Evolutionary conservation across 2,113 vertebrate species (phyloP).

Genomic region (Nycticebus coucang): DNA sequence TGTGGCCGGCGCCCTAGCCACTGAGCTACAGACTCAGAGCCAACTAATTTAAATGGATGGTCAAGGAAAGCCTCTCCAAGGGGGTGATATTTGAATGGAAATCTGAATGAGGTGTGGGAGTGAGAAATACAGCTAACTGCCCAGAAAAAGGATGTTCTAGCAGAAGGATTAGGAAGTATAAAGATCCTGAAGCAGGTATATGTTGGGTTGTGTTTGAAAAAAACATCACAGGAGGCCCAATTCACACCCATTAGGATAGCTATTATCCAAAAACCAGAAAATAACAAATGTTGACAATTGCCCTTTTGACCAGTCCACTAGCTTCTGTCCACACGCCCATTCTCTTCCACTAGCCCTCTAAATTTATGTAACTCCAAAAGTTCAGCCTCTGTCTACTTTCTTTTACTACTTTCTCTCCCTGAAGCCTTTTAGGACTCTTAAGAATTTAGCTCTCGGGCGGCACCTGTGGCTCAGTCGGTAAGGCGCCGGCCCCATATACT

Average conservation of each 20-base stretch:
- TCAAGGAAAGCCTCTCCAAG: neutral
- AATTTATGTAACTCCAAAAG: fast-evolving
- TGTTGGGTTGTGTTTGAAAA: neutral
- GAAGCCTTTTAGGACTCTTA: too few species aligned
- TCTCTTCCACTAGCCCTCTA: too few species aligned
- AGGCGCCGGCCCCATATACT: too few species aligned
- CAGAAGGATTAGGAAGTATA: neutral
- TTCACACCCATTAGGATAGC: neutral
- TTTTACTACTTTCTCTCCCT: neutral
- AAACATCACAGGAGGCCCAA: neutral
- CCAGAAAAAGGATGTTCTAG: neutral
- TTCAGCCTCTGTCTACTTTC: neutral
- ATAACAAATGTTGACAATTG: neutral
- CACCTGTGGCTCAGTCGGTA: too few species aligned
- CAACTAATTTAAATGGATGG: neutral
- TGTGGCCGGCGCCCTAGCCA: too few species aligned
- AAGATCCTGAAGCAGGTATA: neutral
- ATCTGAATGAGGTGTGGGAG: neutral
- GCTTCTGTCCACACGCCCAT: fast-evolving
- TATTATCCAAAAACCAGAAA: neutral
- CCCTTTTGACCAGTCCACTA: neutral
- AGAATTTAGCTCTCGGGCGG: too few species aligned
- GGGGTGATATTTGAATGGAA: neutral
- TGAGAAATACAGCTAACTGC: neutral
- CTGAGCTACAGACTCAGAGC: neutral